Evolutionary conservation across 2,797 vertebrate species (phyloP).

Genomic region (Rhabdomys pumilio): DNA sequence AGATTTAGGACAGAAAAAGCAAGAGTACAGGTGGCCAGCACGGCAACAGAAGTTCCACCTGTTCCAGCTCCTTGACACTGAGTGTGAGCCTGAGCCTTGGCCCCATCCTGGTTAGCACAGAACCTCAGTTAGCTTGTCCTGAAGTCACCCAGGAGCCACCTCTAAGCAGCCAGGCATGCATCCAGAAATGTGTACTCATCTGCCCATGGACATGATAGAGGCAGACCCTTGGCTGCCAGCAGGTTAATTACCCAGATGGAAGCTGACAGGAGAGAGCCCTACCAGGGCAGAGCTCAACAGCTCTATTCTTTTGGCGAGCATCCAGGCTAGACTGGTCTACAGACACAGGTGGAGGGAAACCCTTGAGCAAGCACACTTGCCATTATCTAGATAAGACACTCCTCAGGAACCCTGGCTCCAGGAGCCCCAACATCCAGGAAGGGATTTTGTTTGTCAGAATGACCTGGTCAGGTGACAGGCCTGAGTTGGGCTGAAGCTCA

Average conservation of each 20-base stretch:
- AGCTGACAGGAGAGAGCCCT: slow-evolving; percentile 35
- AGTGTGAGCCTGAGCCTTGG: neutral
- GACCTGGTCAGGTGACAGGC: neutral
- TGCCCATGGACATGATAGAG: neutral
- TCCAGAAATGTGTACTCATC: neutral
- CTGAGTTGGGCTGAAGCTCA: neutral
- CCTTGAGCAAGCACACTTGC: slow-evolving; percentile 39
- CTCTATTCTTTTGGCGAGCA: slow-evolving; percentile 71
- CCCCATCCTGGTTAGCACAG: neutral
- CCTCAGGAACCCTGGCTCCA: slow-evolving; percentile 24
- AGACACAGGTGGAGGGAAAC: slow-evolving; percentile 45
- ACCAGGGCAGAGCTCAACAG: slow-evolving; percentile 58
- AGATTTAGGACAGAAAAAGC: neutral
- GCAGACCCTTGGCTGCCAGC: neutral
- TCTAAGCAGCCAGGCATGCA: neutral
- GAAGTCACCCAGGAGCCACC: neutral
- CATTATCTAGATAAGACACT: slow-evolving; percentile 52
- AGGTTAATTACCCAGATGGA: slow-evolving; percentile 71
- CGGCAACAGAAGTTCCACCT: neutral
- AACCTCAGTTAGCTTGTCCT: neutral
- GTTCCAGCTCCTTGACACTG: neutral
- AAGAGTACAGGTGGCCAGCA: neutral
- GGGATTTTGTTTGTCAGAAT: slow-evolving; percentile 23
- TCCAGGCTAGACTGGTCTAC: slow-evolving; percentile 26
- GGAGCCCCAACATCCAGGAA: neutral